Evolutionary conservation across 2,888 invertebrate species (phyloP).

Genomic region (Villa cingulata): DNA sequence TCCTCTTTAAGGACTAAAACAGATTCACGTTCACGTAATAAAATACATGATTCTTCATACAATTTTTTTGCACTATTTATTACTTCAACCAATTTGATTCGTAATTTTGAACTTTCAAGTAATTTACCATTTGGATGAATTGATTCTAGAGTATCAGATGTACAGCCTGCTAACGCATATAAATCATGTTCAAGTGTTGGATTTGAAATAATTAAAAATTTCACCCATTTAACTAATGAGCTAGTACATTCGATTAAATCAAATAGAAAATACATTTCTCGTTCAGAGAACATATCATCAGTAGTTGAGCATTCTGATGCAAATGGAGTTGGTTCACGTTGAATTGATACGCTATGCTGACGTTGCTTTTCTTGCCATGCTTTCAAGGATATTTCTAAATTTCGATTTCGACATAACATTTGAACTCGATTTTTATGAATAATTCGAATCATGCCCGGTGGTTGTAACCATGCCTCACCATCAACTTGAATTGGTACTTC

Average conservation of each 20-base stretch:
- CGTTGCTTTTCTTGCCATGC: constrained; percentile 76
- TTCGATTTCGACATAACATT: constrained; percentile 85
- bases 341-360: constrained; percentile 40
- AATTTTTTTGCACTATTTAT: constrained; percentile 39
- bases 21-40: constrained; percentile 54
- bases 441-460: constrained; percentile 90
- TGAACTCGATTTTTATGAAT: constrained; percentile 95
- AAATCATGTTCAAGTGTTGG: constrained; percentile 56
- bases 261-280: constrained; percentile 42
- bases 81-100: constrained; percentile 56
- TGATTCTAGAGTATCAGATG: constrained; percentile 52
- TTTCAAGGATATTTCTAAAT: constrained; percentile 78
- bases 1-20: constrained; percentile 50
- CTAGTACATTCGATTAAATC: constrained; percentile 73
- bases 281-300: constrained; percentile 39
- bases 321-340: constrained; percentile 36
- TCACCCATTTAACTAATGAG: constrained; percentile 74
- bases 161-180: constrained; percentile 59
- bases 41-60: constrained; percentile 57
- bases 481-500: constrained; percentile 93
- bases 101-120: constrained; percentile 57
- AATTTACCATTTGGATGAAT: constrained; percentile 73
- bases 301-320: constrained; percentile 28
- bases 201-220: constrained; percentile 51
- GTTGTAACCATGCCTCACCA: constrained; percentile 96